phyloP scores from a whole-genome alignment of 1,140 invertebrate genomes.

The Dolichoris vasculosae region DNA sequence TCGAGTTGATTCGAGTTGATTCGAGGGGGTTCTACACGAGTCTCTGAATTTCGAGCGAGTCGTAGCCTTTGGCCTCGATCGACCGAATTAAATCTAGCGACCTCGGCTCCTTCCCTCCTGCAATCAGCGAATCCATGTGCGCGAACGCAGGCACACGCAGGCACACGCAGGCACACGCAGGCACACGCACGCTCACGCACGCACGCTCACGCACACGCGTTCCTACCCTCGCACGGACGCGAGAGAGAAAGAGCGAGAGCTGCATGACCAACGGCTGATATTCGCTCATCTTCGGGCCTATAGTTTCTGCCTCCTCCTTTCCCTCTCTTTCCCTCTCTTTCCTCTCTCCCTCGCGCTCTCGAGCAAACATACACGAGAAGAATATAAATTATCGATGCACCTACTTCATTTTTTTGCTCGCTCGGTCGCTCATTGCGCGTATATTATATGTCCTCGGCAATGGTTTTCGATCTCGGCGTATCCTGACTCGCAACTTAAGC shows the following conservation, averaged over 20 bases:
- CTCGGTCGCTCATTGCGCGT: not conserved
- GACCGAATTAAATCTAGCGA: constrained; percentile 49
- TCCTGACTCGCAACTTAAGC: not conserved
- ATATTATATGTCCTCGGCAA: not conserved
- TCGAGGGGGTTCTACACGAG: constrained; percentile 3
- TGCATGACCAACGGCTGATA: not conserved
- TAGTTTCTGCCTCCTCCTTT: not conserved
- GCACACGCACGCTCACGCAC: no score
- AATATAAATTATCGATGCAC: constrained; percentile 47
- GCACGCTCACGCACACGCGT: not conserved
- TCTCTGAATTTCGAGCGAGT: constrained; percentile 13
- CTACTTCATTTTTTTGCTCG: constrained; percentile 17
- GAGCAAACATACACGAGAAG: not conserved
- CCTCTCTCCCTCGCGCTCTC: not conserved
- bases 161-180: no score
- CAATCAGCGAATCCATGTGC: not conserved
- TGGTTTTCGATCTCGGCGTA: not conserved
- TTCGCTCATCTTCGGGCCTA: constrained; percentile 18
- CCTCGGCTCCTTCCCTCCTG: constrained; percentile 25
- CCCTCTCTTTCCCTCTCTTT: not conserved
- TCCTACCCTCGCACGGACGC: not conserved
- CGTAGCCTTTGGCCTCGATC: constrained; percentile 51
- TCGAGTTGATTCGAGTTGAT: no score
- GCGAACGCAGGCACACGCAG: not conserved
- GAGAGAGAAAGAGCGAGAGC: not conserved